These are phyloP conservation scores for Centropyge bicolor DNA, from an alignment of 2,797 vertebrate genomes.

Conservation along the genomic window DNA sequence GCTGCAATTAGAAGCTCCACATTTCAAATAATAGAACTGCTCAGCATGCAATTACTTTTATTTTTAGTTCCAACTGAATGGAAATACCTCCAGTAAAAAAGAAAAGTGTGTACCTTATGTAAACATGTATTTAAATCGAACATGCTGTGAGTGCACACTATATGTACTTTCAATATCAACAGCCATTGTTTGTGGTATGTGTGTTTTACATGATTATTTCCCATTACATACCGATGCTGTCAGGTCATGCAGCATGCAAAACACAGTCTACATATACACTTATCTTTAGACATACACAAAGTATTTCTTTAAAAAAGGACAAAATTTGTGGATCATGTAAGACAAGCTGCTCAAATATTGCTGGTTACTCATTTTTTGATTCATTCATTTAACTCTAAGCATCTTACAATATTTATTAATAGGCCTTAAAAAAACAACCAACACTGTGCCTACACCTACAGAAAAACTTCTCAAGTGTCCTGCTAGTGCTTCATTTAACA, in stretches of 20 bases:
- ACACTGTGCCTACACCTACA: background rate
- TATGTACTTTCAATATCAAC: background rate
- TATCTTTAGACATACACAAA: background rate
- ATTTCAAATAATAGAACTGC: constrained; percentile 11
- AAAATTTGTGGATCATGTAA: background rate
- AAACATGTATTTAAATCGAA: background rate
- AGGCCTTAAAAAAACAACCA: background rate
- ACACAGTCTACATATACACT: background rate
- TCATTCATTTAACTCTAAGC: background rate
- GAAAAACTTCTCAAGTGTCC: background rate
- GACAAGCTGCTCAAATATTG: background rate
- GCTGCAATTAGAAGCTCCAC: background rate
- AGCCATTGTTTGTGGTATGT: constrained; percentile 7
- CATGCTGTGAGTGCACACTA: background rate
- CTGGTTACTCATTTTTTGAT: background rate
- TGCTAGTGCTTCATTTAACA: background rate
- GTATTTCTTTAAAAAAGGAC: background rate
- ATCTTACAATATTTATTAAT: background rate
- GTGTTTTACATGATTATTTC: constrained; percentile 16
- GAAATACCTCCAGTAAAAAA: constrained; percentile 17
- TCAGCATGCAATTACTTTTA: constrained; percentile 13
- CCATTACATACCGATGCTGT: background rate
- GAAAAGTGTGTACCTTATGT: background rate
- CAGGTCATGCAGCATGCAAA: background rate
- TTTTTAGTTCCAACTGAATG: constrained; percentile 14